These are phyloP conservation scores for Cephus cinctus DNA, from an alignment of 1,140 invertebrate species.

Conservation along the genomic window DNA sequence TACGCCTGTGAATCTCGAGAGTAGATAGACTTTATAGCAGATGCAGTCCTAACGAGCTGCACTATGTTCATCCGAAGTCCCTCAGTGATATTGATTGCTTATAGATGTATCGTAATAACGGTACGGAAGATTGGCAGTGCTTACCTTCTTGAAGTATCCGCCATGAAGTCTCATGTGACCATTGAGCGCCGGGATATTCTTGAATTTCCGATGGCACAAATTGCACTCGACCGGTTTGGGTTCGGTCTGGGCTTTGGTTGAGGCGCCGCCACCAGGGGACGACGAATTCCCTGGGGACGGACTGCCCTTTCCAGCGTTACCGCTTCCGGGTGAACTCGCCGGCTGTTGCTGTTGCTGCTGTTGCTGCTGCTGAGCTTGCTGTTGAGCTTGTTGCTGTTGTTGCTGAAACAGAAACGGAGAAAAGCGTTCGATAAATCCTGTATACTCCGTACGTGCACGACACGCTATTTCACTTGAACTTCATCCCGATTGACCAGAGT, in stretches of 20 bases:
- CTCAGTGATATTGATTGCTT: too few species aligned
- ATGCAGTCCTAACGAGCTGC: too few species aligned
- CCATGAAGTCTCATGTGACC: constrained; percentile 96
- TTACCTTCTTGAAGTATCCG: constrained; percentile 93
- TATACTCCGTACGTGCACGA: too few species aligned
- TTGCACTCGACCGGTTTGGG: constrained; percentile 89
- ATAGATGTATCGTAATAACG: too few species aligned
- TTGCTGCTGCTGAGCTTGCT: constrained; percentile 35
- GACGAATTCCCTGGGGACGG: constrained; percentile 41
- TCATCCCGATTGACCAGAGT: too few species aligned
- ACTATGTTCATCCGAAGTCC: too few species aligned
- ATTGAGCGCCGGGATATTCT: constrained; percentile 95
- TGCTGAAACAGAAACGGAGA: too few species aligned
- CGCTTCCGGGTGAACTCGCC: constrained; percentile 42
- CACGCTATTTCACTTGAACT: too few species aligned
- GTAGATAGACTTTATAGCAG: too few species aligned
- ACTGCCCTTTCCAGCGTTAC: constrained; percentile 44
- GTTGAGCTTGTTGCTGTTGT: constrained; percentile 37
- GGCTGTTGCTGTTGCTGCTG: constrained; percentile 41
- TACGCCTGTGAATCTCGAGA: too few species aligned
- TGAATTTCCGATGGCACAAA: constrained; percentile 91
- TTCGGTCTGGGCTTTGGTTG: constrained; percentile 57
- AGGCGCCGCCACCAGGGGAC: constrained; percentile 38
- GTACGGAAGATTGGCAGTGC: too few species aligned
- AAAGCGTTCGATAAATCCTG: too few species aligned